These are phyloP conservation scores for Ailurus styani DNA, from an alignment of 2,113 vertebrate genomes.

Conservation along the genomic window DNA sequence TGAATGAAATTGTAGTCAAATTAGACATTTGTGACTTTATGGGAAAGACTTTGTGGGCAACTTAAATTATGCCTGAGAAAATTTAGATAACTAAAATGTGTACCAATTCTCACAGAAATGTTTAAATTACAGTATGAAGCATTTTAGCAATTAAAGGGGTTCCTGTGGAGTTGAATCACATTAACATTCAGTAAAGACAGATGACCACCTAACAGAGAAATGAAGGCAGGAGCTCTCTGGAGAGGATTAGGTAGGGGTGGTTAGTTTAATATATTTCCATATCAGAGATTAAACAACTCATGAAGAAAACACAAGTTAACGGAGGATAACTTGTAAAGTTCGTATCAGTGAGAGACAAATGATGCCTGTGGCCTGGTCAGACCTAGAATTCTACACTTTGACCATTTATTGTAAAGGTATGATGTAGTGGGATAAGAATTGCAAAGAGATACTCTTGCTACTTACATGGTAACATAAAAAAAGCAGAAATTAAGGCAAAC, in stretches of 20 bases:
- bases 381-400: neutral
- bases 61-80: constrained; percentile 51
- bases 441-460: neutral
- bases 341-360: neutral
- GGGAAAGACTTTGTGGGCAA: constrained; percentile 48
- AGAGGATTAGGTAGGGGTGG: neutral
- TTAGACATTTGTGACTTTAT: constrained; percentile 57
- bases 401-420: neutral
- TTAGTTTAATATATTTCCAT: neutral
- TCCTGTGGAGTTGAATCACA: constrained; percentile 16
- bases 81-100: constrained; percentile 52
- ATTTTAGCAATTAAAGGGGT: constrained; percentile 45
- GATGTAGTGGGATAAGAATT: neutral
- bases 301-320: neutral
- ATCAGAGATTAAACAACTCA: constrained; percentile 34
- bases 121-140: constrained; percentile 17
- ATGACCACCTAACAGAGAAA: neutral
- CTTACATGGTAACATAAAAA: neutral
- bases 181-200: constrained; percentile 1
- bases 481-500: neutral
- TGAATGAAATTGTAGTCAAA: constrained; percentile 18
- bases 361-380: neutral
- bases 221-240: neutral
- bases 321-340: neutral
- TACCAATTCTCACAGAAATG: constrained; percentile 22